phyloP scores from a whole-genome alignment of 1,140 invertebrate genomes.

The Formica selysi region DNA sequence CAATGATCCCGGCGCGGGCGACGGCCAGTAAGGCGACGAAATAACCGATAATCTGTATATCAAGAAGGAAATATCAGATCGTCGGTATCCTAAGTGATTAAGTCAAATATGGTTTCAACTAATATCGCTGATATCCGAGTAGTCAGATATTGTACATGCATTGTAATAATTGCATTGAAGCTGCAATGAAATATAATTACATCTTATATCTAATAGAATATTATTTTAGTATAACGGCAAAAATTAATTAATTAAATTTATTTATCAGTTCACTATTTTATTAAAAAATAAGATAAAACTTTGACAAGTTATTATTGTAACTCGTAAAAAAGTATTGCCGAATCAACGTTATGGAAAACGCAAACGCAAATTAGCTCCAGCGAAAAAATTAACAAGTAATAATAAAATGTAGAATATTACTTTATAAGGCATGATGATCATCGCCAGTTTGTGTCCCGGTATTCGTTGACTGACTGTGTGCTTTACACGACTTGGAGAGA shows the following conservation, averaged over 20 bases:
- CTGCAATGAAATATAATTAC: neutral
- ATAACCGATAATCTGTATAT: constrained; percentile 56
- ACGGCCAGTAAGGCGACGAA: constrained; percentile 76
- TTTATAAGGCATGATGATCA: constrained; percentile 75
- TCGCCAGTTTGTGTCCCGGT: constrained; percentile 60
- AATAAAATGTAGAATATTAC: constrained; percentile 67
- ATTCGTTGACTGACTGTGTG: constrained; percentile 68
- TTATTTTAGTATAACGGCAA: neutral
- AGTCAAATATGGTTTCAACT: constrained; percentile 1
- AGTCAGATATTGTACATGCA: no score
- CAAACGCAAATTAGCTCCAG: neutral
- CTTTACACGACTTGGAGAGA: constrained; percentile 41
- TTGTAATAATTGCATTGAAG: neutral
- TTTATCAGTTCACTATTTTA: neutral
- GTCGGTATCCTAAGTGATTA: neutral
- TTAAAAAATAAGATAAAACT: neutral
- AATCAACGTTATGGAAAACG: neutral
- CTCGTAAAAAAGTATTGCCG: neutral
- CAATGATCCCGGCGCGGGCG: constrained; percentile 77
- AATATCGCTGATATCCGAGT: neutral
- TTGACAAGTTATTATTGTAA: neutral
- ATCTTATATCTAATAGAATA: no score
- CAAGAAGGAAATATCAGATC: constrained; percentile 19
- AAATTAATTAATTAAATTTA: constrained; percentile 4
- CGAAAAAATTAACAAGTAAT: neutral